Conservation (phyloP, 2,888 invertebrate species). For the Ornithoptera alexandrae region DNA sequence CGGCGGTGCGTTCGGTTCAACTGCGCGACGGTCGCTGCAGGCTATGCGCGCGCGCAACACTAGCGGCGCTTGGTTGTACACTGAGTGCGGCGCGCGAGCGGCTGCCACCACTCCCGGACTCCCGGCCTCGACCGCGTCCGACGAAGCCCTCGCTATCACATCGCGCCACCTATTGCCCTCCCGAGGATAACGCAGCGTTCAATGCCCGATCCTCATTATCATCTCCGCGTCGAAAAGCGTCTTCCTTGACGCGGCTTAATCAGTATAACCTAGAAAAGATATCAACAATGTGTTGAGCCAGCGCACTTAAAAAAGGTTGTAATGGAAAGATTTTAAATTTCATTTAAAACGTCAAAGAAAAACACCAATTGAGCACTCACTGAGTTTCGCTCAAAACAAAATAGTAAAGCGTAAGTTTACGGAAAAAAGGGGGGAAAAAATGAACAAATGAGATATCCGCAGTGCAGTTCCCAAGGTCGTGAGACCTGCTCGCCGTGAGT, state of each 20-base stretch:
- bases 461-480: slow-evolving; percentile 65
- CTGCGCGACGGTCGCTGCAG: slow-evolving; percentile 48
- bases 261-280: slow-evolving; percentile 37
- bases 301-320: background rate
- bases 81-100: slow-evolving; percentile 63
- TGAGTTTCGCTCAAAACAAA: slow-evolving; percentile 35
- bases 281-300: slow-evolving; percentile 7
- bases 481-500: slow-evolving; percentile 70
- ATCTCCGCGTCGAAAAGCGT: slow-evolving; percentile 44
- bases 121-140: slow-evolving; percentile 70
- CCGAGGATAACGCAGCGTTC: slow-evolving; percentile 66
- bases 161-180: slow-evolving; percentile 69
- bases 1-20: slow-evolving; percentile 59
- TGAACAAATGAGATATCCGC: slow-evolving; percentile 66
- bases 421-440: slow-evolving; percentile 63
- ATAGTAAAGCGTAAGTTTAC: slow-evolving; percentile 55
- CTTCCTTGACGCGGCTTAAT: slow-evolving; percentile 39
- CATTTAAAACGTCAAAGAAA: background rate
- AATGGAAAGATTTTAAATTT: background rate
- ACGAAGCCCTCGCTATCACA: slow-evolving; percentile 64
- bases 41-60: slow-evolving; percentile 69
- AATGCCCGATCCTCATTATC: slow-evolving; percentile 62
- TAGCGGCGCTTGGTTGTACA: slow-evolving; percentile 71
- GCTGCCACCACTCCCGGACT: slow-evolving; percentile 66
- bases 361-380: slow-evolving; percentile 9